phyloP scores from a whole-genome alignment of 1,140 invertebrate genomes.

The Papilio polytes region DNA sequence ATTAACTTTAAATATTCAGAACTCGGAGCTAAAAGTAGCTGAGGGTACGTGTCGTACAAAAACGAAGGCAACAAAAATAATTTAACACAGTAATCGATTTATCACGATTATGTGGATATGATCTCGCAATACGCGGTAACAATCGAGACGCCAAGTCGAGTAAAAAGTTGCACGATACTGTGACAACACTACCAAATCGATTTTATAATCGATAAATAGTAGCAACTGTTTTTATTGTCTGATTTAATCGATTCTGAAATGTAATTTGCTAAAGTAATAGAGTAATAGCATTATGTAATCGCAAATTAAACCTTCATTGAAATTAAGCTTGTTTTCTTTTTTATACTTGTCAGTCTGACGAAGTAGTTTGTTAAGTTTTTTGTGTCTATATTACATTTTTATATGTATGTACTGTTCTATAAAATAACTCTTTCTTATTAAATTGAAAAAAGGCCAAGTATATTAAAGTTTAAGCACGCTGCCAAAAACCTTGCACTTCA shows the following conservation, averaged over 20 bases:
- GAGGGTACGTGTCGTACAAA: neutral
- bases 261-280: conserved; percentile 8
- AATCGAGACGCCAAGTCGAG: neutral
- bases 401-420: too few species aligned
- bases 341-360: neutral
- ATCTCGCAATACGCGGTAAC: conserved; percentile 30
- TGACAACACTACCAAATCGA: conserved; percentile 28
- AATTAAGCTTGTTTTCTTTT: neutral
- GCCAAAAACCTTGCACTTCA: neutral
- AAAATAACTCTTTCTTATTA: neutral
- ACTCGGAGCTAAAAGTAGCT: neutral
- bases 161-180: conserved; percentile 32
- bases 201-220: conserved; percentile 15
- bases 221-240: conserved; percentile 1
- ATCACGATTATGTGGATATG: conserved; percentile 16
- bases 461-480: neutral
- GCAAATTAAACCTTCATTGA: neutral
- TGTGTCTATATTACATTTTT: neutral
- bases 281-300: conserved; percentile 2
- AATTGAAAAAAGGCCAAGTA: neutral
- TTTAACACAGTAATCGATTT: conserved; percentile 5
- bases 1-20: neutral
- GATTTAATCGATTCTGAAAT: conserved; percentile 8
- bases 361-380: neutral
- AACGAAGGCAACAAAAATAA: neutral